Conservation (phyloP, 1,140 invertebrate genomes). For the Rhyzopertha dominica region DNA sequence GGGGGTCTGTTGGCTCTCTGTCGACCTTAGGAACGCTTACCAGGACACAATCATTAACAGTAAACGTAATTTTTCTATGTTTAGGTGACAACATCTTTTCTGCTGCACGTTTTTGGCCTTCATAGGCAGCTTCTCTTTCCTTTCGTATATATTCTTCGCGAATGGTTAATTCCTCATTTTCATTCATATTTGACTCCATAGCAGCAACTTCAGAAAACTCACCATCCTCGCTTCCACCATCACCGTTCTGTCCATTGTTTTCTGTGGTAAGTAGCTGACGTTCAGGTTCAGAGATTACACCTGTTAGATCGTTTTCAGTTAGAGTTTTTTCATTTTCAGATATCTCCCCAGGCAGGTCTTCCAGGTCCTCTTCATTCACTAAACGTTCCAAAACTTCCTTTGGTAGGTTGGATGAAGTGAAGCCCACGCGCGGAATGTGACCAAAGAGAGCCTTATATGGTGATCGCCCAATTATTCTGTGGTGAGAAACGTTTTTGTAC, state of each 20-base stretch:
- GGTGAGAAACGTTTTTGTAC: slow-evolving; percentile 26
- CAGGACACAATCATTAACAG: slow-evolving; percentile 20
- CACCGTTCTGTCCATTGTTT: background rate
- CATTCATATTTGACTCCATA: slow-evolving; percentile 10
- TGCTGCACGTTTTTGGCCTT: slow-evolving; percentile 27
- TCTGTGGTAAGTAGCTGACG: background rate
- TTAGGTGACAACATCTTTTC: slow-evolving; percentile 25
- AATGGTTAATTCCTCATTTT: slow-evolving; percentile 18
- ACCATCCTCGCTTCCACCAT: background rate
- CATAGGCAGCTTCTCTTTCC: slow-evolving; percentile 22
- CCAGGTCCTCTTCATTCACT: too few species aligned
- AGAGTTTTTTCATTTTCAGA: slow-evolving; percentile 19
- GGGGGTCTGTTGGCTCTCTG: slow-evolving; percentile 21
- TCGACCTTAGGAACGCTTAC: slow-evolving; percentile 32
- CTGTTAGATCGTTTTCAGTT: slow-evolving; percentile 26
- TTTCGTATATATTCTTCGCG: slow-evolving; percentile 23
- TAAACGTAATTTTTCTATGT: slow-evolving; percentile 26
- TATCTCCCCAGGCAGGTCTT: slow-evolving; percentile 18
- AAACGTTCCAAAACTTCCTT: too few species aligned
- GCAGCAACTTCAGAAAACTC: slow-evolving; percentile 15
- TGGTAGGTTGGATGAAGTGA: too few species aligned
- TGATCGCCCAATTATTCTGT: slow-evolving; percentile 20
- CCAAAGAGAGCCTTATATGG: slow-evolving; percentile 26
- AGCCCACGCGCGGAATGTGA: too few species aligned
- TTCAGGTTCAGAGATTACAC: background rate